These are phyloP conservation scores for Agrotis ipsilon DNA, from an alignment of 2,888 invertebrate genomes.

Conservation along the genomic window DNA sequence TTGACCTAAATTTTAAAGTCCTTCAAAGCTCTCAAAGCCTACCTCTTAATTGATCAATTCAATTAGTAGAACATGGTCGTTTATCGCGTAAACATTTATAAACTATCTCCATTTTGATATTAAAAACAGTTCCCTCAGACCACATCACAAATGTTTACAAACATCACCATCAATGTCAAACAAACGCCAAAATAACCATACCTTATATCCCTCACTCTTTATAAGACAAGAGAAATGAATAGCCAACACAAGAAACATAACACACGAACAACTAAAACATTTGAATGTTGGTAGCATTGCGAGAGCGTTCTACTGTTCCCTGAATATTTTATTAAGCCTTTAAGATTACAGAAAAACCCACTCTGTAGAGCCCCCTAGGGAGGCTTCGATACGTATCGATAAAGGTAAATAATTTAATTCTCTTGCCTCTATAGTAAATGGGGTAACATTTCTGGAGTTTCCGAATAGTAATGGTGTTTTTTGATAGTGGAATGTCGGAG, in stretches of 20 bases:
- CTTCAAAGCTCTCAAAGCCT: background rate
- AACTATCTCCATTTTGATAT: no score
- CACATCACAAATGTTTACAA: no score
- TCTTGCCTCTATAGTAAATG: slow-evolving; percentile 53
- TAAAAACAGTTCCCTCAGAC: no score
- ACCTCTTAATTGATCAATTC: background rate
- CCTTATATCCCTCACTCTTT: no score
- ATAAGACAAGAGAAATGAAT: slow-evolving; percentile 25
- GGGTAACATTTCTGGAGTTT: slow-evolving; percentile 38
- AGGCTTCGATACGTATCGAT: slow-evolving; percentile 62
- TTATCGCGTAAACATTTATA: background rate
- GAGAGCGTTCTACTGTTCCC: slow-evolving; percentile 76
- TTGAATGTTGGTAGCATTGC: slow-evolving; percentile 54
- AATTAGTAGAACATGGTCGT: background rate
- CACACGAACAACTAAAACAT: slow-evolving; percentile 37
- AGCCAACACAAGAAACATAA: slow-evolving; percentile 33
- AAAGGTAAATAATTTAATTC: slow-evolving; percentile 67
- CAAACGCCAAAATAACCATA: background rate
- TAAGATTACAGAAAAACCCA: slow-evolving; percentile 77
- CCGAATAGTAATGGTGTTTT: slow-evolving; percentile 26
- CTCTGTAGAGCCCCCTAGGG: slow-evolving; percentile 64
- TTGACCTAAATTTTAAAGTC: no score
- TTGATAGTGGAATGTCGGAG: slow-evolving; percentile 27
- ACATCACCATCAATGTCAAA: background rate
- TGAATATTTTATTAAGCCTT: slow-evolving; percentile 80